These are phyloP conservation scores for Phoxinus dragarum DNA, from an alignment of 2,797 vertebrate species.

Conservation along the genomic window DNA sequence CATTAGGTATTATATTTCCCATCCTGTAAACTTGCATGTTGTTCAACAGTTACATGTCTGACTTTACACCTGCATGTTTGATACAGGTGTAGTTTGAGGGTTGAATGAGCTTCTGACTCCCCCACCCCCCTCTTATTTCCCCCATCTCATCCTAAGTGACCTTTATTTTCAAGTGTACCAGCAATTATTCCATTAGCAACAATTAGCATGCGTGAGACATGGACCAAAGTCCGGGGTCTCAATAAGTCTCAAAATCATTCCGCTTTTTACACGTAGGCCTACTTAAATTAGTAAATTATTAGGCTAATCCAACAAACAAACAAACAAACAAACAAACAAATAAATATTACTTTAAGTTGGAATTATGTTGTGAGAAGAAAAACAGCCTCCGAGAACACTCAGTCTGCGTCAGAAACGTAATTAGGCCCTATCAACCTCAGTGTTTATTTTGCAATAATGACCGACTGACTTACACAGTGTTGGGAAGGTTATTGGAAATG, in stretches of 20 bases:
- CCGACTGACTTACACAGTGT: too few relatives aligned
- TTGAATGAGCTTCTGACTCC: neutral
- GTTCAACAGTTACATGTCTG: neutral
- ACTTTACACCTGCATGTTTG: neutral
- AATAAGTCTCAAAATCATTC: neutral
- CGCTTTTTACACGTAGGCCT: neutral
- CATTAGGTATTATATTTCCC: slow-evolving; percentile 47
- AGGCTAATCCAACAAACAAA: neutral
- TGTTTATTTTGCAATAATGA: neutral
- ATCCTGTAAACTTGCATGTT: neutral
- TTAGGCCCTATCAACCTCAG: neutral
- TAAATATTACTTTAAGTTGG: neutral
- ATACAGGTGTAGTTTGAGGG: neutral
- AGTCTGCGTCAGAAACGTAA: neutral
- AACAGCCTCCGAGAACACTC: neutral
- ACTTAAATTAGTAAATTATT: neutral
- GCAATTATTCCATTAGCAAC: neutral
- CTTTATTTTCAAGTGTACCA: neutral
- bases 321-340: neutral
- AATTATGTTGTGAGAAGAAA: neutral
- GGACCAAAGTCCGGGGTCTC: neutral
- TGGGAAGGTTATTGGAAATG: too few relatives aligned
- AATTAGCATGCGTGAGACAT: neutral
- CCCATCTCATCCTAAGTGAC: neutral
- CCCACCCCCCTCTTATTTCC: neutral